These are phyloP conservation scores for Eublepharis macularius DNA, from an alignment of 2,113 vertebrate genomes.

Conservation along the genomic window DNA sequence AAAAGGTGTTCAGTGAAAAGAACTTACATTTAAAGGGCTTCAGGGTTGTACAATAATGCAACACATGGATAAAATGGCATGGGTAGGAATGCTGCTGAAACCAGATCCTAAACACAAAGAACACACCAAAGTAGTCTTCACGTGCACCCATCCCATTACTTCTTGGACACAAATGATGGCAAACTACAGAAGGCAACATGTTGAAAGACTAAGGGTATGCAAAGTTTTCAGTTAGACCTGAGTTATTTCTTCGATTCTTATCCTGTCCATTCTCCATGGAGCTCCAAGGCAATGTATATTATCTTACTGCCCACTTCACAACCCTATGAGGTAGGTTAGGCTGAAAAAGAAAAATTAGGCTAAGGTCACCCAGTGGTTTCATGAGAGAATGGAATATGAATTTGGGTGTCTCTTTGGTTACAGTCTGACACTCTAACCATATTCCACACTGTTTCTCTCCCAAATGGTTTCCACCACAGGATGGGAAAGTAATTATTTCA, in stretches of 20 bases:
- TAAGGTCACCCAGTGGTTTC: no score
- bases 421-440: no score
- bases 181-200: neutral
- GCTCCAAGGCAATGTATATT: no score
- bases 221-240: neutral
- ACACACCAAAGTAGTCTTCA: neutral
- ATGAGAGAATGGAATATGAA: no score
- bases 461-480: neutral
- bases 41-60: neutral
- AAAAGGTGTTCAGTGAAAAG: neutral
- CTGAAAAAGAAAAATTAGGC: no score
- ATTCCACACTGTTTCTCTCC: no score
- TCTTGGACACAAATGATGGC: neutral
- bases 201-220: neutral
- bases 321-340: no score
- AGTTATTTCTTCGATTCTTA: neutral
- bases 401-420: no score
- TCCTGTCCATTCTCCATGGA: no score
- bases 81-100: neutral
- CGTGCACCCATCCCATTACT: neutral
- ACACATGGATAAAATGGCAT: neutral
- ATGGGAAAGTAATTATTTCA: neutral
- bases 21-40: constrained; percentile 8
- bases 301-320: no score
- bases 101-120: neutral